Evolutionary conservation across 1,140 invertebrate species (phyloP), one percentile per base, ranked within the genome.

Genomic region (Macrobrachium nipponense): DNA sequence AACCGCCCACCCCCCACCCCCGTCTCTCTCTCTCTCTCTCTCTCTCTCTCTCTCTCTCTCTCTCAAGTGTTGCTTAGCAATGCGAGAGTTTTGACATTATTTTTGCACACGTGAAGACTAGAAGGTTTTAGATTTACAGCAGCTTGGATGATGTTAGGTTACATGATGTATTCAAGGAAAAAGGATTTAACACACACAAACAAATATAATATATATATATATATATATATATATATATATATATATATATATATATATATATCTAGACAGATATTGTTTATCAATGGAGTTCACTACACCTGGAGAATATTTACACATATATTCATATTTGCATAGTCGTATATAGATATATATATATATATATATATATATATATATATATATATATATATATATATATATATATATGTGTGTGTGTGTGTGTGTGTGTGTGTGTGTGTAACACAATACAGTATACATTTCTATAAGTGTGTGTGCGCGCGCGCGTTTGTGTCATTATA

Each of bases 261-360:
- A 36, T 36, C 1, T 36, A 36, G 1, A 36, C 4, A 36, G 1
- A 36, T 36, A 36, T 36, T 14, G 20, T 6, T n/a, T 66, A n/a
- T n/a, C 20, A 66, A n/a, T 66, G 14, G 7, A 66, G 5, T 66
- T n/a, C 20, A 6, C 5, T n/a, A n/a, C 5, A 6, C 14, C 5
- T 66, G 14, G 7, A n/a, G 5, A 66, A n/a, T 66, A 66, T 66
- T 6, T 66, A 66, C 14, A 66, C 14, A 66, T 66, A 66, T 66
- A 66, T 66, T 6, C 14, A 66, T 66, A 66, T 66, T 11, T 66
- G 12, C 12, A 66, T 66, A 66, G 5, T 7, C 12, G 12, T 66
- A 66, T 66, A 66, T 66, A 66, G 5, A 66, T 66, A 66, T 66
- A 66, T 66, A 66, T 66, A 66, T 66, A 66, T 66, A 66, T 66